These are phyloP conservation scores for Microchrysa polita DNA, from an alignment of 2,888 invertebrate species.

Conservation along the genomic window DNA sequence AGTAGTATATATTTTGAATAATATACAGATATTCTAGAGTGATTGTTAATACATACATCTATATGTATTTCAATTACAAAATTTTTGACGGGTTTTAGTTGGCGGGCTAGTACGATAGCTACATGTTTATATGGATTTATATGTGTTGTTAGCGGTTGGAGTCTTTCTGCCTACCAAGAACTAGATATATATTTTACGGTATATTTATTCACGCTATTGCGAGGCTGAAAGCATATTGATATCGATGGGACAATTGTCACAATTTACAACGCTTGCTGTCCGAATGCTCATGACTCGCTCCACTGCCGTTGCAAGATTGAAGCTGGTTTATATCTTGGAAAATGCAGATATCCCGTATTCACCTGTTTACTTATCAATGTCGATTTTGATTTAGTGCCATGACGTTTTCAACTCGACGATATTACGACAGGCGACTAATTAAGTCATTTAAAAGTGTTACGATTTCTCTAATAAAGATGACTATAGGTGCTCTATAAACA, in stretches of 20 bases:
- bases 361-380: not conserved
- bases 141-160: too few relatives aligned
- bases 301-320: not conserved
- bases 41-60: not conserved
- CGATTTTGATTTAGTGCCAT: conserved; percentile 4
- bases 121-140: not conserved
- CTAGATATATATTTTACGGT: conserved; percentile 31
- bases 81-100: conserved; percentile 11
- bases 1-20: too few relatives aligned
- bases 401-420: conserved; percentile 16
- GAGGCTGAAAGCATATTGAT: conserved; percentile 14
- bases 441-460: conserved; percentile 12
- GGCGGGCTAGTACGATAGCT: not conserved
- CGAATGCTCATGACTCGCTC: not conserved
- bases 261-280: not conserved
- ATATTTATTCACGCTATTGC: conserved; percentile 31
- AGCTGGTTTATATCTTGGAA: not conserved
- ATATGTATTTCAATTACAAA: conserved; percentile 27
- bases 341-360: conserved; percentile 8
- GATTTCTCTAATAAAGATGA: not conserved
- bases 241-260: conserved; percentile 36
- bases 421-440: conserved; percentile 22
- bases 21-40: too few relatives aligned
- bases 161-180: not conserved
- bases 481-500: not conserved